Evolutionary conservation across 1,140 invertebrate genomes (phyloP), one percentile per base, ranked within the genome.

Genomic region (Cotesia glomerata): DNA sequence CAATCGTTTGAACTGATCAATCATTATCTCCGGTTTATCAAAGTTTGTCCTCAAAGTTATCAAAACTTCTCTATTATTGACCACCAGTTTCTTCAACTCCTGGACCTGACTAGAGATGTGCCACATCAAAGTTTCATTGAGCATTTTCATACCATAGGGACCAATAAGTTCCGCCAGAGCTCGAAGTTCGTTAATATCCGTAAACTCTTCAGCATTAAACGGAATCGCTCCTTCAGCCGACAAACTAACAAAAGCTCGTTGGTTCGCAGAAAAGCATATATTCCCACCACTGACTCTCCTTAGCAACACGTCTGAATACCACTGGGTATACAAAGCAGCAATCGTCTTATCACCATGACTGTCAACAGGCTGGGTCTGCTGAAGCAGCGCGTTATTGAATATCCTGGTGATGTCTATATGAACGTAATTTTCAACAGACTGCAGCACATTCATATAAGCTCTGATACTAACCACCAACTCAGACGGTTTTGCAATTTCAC

Each of bases 361-460:
- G 82, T 99, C 98, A 72, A 94, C 87, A 49, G 94, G 92, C 85
- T 99, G 98, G 1, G 98, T 99, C 88, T 99, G 98, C 87, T 99
- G 98, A 3, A 99, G 89, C 0, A 99, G 86, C n/a, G 98, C 97
- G 84, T 98, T 98, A 84, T 99, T 99, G 81, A 99, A 99, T 1
- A 99, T 95, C 74, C 97, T 88, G 0, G 97, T 98, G 45, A 99
- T 98, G 84, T 99, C 98, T 82, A 99, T 96, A 81, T 98, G 96
- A 32, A 99, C 97, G 88, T 99, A 98, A 88, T 99, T 99, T 86
- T 99, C 98, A n/a, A 99, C 95, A 26, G 95, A 97, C 86, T 99
- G 98, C 14, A 99, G 86, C 5, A 99, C 98, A 88, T 96, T 98
- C 97, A 99, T 99, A 78, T 99, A 98, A 11, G 98, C 95, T 73